Conservation (phyloP, 2,888 invertebrate species). For the Melipona beecheii region DNA sequence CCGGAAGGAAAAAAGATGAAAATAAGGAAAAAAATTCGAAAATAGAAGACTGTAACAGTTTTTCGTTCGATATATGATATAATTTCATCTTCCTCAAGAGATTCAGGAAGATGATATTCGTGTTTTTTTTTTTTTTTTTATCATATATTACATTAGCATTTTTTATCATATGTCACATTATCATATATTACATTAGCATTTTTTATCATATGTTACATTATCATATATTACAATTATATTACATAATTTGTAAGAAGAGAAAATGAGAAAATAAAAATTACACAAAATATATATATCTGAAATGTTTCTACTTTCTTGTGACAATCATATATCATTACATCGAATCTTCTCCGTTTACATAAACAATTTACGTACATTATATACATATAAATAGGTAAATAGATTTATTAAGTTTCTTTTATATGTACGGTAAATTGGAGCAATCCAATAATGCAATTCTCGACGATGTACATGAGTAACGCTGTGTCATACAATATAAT, state of each 20-base stretch:
- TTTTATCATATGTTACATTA: not conserved
- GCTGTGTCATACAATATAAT: no score
- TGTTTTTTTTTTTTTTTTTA: no score
- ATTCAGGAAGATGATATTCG: not conserved
- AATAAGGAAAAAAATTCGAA: not conserved
- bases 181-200: no score
- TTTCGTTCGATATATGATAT: not conserved
- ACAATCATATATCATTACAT: not conserved
- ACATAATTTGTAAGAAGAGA: not conserved
- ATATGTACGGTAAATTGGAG: not conserved
- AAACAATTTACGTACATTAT: not conserved
- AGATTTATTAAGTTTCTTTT: not conserved
- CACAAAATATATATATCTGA: not conserved
- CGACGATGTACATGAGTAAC: no score
- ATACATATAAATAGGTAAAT: not conserved
- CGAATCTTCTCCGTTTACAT: constrained; percentile 20
- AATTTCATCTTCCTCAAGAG: not conserved
- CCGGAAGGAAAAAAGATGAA: not conserved
- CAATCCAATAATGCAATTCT: not conserved
- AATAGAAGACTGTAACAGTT: not conserved
- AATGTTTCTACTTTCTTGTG: not conserved
- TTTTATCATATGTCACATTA: no score
- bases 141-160: no score
- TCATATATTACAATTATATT: no score
- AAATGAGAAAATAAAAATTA: no score